Evolutionary conservation across 2,888 invertebrate genomes (phyloP).

Genomic region (Belgica antarctica): DNA sequence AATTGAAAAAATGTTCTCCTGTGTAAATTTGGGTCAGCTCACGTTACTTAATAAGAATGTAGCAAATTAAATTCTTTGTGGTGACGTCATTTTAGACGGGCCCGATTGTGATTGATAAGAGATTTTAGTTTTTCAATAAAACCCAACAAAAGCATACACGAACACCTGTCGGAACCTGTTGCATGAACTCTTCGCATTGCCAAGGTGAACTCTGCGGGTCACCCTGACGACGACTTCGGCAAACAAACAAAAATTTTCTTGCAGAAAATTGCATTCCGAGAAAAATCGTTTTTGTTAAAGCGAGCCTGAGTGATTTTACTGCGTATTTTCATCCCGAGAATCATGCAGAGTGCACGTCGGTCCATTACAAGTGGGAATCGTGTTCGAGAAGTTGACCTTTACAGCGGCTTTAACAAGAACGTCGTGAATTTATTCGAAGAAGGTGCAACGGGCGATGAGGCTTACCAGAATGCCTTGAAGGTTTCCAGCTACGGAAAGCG

Average conservation of each 20-base stretch:
- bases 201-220: neutral
- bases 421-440: conserved; percentile 23
- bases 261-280: neutral
- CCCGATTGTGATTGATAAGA: neutral
- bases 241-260: neutral
- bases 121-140: neutral
- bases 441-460: conserved; percentile 33
- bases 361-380: conserved; percentile 37
- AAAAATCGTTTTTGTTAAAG: neutral
- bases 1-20: neutral
- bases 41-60: neutral
- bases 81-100: neutral
- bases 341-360: conserved; percentile 26
- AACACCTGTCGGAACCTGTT: too few relatives aligned
- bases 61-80: neutral
- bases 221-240: neutral
- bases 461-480: conserved; percentile 44
- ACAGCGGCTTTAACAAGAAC: conserved; percentile 43
- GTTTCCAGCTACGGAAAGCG: conserved; percentile 45
- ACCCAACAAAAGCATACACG: neutral
- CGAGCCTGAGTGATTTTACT: too few relatives aligned
- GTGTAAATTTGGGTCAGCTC: neutral
- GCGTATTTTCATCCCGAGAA: neutral
- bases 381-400: conserved; percentile 43
- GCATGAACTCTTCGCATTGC: too few relatives aligned